phyloP scores from a whole-genome alignment of 2,797 vertebrate genomes.

The Pipistrellus kuhlii region DNA sequence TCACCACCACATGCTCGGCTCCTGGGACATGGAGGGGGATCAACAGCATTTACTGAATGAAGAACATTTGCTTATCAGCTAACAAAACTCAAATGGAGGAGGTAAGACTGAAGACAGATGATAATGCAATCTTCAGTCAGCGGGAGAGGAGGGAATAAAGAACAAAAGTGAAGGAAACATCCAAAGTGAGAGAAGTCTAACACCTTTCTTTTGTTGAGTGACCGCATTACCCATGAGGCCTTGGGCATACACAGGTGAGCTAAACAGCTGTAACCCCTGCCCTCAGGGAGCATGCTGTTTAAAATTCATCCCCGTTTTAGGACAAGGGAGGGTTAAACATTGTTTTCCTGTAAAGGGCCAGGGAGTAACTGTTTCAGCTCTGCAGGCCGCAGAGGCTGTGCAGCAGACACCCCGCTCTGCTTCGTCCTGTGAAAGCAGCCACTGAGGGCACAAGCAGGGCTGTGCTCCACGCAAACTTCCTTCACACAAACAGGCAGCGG shows the following conservation, averaged over 20 bases:
- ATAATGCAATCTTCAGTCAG: no score
- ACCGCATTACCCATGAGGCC: not conserved
- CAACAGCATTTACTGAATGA: not conserved
- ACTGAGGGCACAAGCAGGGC: not conserved
- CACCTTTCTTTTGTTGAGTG: not conserved
- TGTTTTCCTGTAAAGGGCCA: not conserved
- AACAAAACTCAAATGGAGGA: not conserved
- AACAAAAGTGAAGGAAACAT: not conserved
- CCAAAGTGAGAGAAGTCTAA: not conserved
- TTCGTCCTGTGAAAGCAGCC: not conserved
- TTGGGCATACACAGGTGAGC: not conserved
- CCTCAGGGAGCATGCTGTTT: not conserved
- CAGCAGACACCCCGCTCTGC: not conserved
- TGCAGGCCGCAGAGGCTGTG: not conserved
- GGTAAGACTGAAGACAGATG: not conserved
- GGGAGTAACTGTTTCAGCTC: not conserved
- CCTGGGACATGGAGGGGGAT: not conserved
- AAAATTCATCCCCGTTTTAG: not conserved
- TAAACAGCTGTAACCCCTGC: no score
- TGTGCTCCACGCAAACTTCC: not conserved
- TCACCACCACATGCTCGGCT: not conserved
- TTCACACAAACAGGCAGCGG: not conserved
- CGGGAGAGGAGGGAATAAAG: not conserved
- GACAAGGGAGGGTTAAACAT: not conserved
- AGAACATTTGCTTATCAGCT: not conserved